Percentiles rank a stretch among this genome's conserved stretches.
These are phyloP conservation scores for Proteles cristata DNA, from an alignment of 2,113 vertebrate genomes.

Conservation along the genomic window DNA sequence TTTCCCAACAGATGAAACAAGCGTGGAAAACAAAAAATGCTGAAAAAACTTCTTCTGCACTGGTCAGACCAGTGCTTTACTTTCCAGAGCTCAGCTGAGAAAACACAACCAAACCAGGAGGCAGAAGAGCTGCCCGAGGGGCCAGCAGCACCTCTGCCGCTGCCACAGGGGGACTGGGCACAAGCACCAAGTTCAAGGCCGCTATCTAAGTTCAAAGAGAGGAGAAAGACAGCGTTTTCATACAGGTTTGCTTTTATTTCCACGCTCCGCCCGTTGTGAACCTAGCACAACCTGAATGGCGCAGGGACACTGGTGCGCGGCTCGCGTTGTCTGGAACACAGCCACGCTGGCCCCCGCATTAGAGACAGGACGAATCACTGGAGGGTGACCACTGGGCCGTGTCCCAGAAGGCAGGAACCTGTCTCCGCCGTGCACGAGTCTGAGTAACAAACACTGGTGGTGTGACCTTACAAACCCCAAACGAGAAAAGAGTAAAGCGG, in stretches of 20 bases:
- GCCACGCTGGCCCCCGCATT: conserved; percentile 65
- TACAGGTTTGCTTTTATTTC: conserved; percentile 89
- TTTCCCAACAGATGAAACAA: neutral
- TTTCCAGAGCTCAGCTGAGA: neutral
- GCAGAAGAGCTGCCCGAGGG: rapidly evolving
- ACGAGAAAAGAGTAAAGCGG: conserved; percentile 82
- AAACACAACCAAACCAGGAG: rapidly evolving
- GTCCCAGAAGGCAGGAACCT: conserved; percentile 32
- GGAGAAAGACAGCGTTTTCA: conserved; percentile 74
- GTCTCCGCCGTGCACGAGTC: neutral
- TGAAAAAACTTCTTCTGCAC: neutral
- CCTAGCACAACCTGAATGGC: conserved; percentile 91
- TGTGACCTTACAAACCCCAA: conserved; percentile 67
- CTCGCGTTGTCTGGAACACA: conserved; percentile 69
- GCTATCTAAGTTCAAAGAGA: conserved; percentile 6
- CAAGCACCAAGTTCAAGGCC: neutral
- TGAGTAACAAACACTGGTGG: conserved; percentile 75
- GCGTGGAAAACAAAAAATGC: neutral
- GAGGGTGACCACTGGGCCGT: conserved; percentile 68
- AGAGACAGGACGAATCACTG: conserved; percentile 82
- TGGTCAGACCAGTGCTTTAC: rapidly evolving
- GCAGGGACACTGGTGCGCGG: conserved; percentile 80
- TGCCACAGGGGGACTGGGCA: neutral
- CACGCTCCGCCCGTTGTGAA: conserved; percentile 82
- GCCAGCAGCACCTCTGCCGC: rapidly evolving